These are phyloP conservation scores for Apolygus lucorum DNA, from an alignment of 1,140 invertebrate genomes.

Conservation along the genomic window DNA sequence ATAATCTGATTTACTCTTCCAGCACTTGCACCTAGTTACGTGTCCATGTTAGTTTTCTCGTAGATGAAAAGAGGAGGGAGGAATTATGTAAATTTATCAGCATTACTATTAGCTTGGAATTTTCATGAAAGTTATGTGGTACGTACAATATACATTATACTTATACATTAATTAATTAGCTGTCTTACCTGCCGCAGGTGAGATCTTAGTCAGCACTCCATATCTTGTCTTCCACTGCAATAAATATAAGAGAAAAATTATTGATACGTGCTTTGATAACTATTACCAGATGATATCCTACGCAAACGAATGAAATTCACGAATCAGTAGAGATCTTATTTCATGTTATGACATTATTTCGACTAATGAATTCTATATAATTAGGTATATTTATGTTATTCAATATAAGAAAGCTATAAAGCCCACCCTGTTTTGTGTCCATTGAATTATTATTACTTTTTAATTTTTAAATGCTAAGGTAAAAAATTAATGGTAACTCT, in stretches of 20 bases:
- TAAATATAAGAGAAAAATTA: neutral
- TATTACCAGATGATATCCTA: too few species aligned
- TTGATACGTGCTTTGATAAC: too few species aligned
- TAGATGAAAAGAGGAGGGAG: neutral
- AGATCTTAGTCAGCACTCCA: conserved; percentile 17
- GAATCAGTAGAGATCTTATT: neutral
- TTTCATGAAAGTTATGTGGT: neutral
- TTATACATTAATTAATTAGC: neutral
- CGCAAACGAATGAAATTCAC: neutral
- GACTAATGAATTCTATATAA: neutral
- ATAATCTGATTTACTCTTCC: too few species aligned
- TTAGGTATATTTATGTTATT: neutral
- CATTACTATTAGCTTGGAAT: neutral
- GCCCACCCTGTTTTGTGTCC: neutral
- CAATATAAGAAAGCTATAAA: neutral
- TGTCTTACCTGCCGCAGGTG: conserved; percentile 17
- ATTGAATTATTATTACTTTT: neutral
- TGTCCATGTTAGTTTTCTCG: neutral
- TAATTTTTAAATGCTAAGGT: neutral
- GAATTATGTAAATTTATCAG: neutral
- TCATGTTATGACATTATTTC: neutral
- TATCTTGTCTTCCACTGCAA: conserved; percentile 20
- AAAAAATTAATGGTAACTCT: too few species aligned
- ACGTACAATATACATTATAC: neutral
- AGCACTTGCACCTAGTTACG: neutral